Conservation (phyloP, 2,797 vertebrate species). For the Psittacula derbiana region DNA sequence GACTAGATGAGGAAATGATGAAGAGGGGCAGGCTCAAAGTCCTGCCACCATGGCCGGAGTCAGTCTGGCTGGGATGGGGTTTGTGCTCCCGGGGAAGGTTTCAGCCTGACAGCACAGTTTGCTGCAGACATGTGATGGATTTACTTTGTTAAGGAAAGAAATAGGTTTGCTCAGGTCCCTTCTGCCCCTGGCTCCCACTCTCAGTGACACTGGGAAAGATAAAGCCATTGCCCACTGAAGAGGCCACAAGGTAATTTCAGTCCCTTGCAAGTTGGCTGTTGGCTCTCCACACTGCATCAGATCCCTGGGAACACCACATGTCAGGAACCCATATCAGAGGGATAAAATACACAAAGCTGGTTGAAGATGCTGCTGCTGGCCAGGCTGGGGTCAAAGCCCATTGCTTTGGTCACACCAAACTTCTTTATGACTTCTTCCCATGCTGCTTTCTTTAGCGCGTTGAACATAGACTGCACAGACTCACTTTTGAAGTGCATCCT, state of each 20-base stretch:
- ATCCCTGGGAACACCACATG: neutral
- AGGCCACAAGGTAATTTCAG: neutral
- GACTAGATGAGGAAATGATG: neutral
- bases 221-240: neutral
- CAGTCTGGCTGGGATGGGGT: neutral
- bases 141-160: neutral
- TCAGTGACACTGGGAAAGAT: neutral
- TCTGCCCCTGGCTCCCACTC: neutral
- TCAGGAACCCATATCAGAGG: neutral
- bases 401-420: neutral
- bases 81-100: neutral
- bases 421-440: neutral
- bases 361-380: neutral
- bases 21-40: neutral
- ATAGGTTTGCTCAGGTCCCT: neutral
- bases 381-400: neutral
- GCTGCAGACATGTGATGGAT: neutral
- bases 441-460: neutral
- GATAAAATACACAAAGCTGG: neutral
- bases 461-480: fast-evolving
- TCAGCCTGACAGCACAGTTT: neutral
- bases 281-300: neutral
- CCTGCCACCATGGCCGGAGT: neutral
- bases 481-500: neutral
- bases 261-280: neutral